Evolutionary conservation across 2,113 vertebrate genomes (phyloP).

Genomic region (Daboia siamensis): DNA sequence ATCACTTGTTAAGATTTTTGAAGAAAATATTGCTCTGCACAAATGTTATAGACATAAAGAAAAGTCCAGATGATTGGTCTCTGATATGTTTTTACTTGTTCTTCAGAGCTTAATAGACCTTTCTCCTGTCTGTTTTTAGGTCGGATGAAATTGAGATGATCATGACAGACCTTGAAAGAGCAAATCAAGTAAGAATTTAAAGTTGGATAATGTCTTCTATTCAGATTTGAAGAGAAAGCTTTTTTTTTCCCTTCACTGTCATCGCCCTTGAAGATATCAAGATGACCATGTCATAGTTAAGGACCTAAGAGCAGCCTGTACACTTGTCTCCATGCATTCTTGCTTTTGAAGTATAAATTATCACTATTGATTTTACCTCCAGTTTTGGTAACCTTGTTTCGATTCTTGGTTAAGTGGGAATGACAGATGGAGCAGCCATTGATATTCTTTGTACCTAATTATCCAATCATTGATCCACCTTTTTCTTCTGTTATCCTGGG

Average conservation of each 20-base stretch:
- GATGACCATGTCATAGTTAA: not conserved
- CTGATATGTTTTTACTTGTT: not conserved
- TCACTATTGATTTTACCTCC: not conserved
- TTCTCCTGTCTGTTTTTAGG: conserved; percentile 70
- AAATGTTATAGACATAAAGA: not conserved
- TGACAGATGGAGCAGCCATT: not conserved
- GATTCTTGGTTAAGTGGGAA: not conserved
- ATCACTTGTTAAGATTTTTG: not conserved
- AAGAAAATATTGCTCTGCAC: not conserved
- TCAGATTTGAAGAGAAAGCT: not conserved
- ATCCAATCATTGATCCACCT: not conserved
- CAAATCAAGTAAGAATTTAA: conserved; percentile 87
- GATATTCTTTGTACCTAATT: not conserved
- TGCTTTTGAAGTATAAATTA: not conserved
- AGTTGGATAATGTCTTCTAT: not conserved
- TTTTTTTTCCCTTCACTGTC: no score
- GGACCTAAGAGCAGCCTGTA: not conserved
- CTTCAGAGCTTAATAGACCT: conserved; percentile 34
- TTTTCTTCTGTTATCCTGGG: not conserved
- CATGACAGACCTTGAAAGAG: conserved; percentile 98
- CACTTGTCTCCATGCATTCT: not conserved
- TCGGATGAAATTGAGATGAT: conserved; percentile 98
- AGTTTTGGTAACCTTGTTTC: not conserved
- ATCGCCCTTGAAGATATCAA: not conserved
- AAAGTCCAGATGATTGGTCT: not conserved